These are phyloP conservation scores for Eulemur coronatus DNA, from an alignment of 2,797 vertebrate genomes.

Conservation along the genomic window DNA sequence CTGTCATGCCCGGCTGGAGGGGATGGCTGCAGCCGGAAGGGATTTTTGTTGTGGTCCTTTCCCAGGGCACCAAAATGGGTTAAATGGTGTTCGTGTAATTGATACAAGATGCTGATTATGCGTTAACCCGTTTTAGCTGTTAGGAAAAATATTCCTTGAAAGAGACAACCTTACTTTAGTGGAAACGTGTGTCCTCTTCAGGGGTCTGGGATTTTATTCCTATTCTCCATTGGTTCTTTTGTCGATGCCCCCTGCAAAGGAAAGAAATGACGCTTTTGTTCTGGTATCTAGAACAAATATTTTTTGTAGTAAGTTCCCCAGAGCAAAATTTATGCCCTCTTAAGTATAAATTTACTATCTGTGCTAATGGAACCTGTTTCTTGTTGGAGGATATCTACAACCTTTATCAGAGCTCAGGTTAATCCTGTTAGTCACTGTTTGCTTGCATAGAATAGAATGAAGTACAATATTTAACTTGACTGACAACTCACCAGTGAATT, in stretches of 20 bases:
- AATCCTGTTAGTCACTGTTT: slow-evolving; percentile 12
- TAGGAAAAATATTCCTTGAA: slow-evolving; percentile 53
- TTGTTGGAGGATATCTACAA: not conserved
- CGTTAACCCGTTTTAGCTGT: slow-evolving; percentile 13
- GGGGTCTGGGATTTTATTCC: not conserved
- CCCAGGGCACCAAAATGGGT: slow-evolving; percentile 52
- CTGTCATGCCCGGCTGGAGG: slow-evolving; percentile 70
- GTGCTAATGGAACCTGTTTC: not conserved
- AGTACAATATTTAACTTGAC: not conserved
- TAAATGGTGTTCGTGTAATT: slow-evolving; percentile 40
- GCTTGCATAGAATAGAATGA: not conserved
- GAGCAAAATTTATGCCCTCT: not conserved
- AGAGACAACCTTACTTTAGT: not conserved
- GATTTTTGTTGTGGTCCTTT: slow-evolving; percentile 59
- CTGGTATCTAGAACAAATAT: not conserved
- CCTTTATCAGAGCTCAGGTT: not conserved
- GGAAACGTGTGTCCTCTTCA: not conserved
- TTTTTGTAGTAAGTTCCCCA: slow-evolving; percentile 20
- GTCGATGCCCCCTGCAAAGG: not conserved
- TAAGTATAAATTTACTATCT: not conserved
- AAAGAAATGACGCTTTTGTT: slow-evolving; percentile 32
- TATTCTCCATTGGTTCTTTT: not conserved
- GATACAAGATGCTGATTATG: slow-evolving; percentile 53
- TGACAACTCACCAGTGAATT: slow-evolving; percentile 2
- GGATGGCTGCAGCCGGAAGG: slow-evolving; percentile 64